Conservation (phyloP, 2,797 vertebrate genomes). For the Fringilla coelebs region DNA sequence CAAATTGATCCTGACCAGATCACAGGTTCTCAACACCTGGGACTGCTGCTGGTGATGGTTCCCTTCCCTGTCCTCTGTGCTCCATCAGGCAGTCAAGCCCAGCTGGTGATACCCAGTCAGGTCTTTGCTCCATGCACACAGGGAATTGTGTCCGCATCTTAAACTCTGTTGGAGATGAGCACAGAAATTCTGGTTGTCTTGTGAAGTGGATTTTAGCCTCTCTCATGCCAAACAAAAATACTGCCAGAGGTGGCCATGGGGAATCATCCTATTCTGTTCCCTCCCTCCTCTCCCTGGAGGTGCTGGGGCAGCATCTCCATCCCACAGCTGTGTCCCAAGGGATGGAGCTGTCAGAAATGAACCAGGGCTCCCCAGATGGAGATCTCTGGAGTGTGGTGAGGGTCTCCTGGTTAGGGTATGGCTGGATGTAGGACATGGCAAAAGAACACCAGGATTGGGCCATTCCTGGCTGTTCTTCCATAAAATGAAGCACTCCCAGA, state of each 20-base stretch:
- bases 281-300: background rate
- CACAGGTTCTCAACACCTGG: background rate
- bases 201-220: background rate
- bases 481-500: background rate
- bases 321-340: accelerated
- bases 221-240: background rate
- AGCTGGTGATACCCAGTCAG: background rate
- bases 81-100: background rate
- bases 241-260: background rate
- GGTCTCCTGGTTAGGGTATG: background rate
- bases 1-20: background rate
- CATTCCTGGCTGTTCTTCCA: background rate
- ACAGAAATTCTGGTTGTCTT: background rate
- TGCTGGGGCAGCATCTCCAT: background rate
- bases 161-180: background rate
- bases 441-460: background rate
- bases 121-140: accelerated
- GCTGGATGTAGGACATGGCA: background rate
- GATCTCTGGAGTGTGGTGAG: background rate
- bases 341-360: background rate
- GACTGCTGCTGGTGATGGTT: background rate
- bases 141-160: background rate
- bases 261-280: background rate
- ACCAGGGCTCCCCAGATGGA: background rate
- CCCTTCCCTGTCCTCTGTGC: accelerated